Base-by-base conservation (phyloP, 1,140 invertebrate genomes). In the Platyura marginata region DNA sequence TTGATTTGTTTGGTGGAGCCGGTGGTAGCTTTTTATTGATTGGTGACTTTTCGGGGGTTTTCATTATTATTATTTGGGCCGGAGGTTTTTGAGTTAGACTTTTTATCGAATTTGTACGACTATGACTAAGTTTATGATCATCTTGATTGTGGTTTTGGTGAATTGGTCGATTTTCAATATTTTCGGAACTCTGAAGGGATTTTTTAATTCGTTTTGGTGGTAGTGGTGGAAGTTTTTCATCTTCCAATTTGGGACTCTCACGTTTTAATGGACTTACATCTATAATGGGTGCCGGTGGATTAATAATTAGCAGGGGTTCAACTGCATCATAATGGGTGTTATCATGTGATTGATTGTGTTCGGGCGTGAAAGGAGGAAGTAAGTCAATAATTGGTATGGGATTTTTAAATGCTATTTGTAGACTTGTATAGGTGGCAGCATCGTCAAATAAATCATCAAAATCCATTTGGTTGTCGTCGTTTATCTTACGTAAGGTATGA, bases 401-500 rank as follows among this genome's bases (percentile, higher is more conserved):
- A 63, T 88, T 86, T 62, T 81, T 85, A 68, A 87, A 88, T 1
- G 85, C 85, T 53, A 86, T 67, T 54, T 87, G 83, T 35, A 88
- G 59, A 53, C 82, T 87, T 0, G 79, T 80, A 46, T 88, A 87
- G 0, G 79, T 83, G 40, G 77, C 75, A 41, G 75, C 71, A 50
- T 85, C 81, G 48, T 77, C 74, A 46, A 81, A 77, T 23, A 57
- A 59, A 21, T 75, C 75, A 25, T 81, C 76, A 6, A 68, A 47
- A 4, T 69, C 65, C 58, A 73, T 64, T 1, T 46, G 49, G 34
- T 35, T 48, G 16, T 46, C 40, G 20, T 51, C 49, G 25, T 48
- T 43, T 10, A 49, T 21, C 21, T 46, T 44, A 59, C 64, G 45
- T n/a, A 35, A 15, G 33, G 8, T 22, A 19, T 36, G 19, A 39